phyloP scores from a whole-genome alignment of 1,140 invertebrate species.

The Macrobrachium nipponense region DNA sequence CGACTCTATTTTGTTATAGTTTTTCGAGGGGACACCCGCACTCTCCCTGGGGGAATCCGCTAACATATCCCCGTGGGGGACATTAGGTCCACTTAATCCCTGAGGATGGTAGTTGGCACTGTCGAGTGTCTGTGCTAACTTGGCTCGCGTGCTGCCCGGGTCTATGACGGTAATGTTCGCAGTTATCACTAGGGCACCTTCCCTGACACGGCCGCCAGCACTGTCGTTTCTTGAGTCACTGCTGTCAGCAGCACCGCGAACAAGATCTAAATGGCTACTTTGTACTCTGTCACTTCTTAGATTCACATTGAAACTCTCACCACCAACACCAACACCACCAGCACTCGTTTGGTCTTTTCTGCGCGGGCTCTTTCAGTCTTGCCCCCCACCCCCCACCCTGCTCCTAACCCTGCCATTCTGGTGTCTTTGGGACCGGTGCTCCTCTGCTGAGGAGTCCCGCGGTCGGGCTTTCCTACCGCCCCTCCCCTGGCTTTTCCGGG shows the following conservation, averaged over 20 bases:
- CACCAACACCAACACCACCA: background rate
- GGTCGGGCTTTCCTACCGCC: background rate
- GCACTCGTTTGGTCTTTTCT: background rate
- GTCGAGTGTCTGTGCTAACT: too few relatives aligned
- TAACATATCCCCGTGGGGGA: constrained; percentile 38
- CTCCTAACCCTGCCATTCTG: background rate
- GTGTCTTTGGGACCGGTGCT: too few relatives aligned
- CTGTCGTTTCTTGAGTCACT: constrained; percentile 2
- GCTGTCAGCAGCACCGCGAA: background rate
- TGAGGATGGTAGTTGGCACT: background rate
- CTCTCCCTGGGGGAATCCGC: constrained; percentile 48
- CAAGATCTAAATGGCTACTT: constrained; percentile 2
- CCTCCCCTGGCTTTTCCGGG: background rate
- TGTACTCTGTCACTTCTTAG: background rate
- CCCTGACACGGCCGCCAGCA: background rate
- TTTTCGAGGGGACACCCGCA: background rate
- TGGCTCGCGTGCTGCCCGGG: too few relatives aligned
- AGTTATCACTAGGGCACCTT: background rate
- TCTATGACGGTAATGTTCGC: background rate
- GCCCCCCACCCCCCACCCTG: too few relatives aligned
- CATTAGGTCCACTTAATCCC: background rate
- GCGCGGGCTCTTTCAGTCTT: background rate
- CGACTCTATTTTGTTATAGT: constrained; percentile 6
- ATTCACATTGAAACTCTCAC: background rate
- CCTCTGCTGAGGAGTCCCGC: background rate